Evolutionary conservation across 1,140 invertebrate genomes (phyloP), one percentile per base, ranked within the genome.

Genomic region (Lepidurus apus): DNA sequence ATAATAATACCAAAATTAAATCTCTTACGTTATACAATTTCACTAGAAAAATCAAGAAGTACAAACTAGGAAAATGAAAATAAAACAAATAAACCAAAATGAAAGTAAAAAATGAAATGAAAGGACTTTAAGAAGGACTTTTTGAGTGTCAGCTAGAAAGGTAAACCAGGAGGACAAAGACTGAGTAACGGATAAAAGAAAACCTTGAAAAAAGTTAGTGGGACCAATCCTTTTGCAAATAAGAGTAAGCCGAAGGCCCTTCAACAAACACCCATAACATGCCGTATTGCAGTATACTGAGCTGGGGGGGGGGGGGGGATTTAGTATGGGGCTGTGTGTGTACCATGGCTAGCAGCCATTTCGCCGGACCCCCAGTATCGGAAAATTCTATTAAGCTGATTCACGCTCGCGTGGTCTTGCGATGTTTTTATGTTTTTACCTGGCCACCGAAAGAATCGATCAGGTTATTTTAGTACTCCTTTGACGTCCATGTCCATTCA

Each of bases 331-430:
- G 2, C 3, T 34, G 34, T 34, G 34, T 26, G 26, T 34, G 34
- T 34, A 34, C 34, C 34, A 34, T 34, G 34, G 4, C 34, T 34
- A 34, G 34, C 34, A 34, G 2, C 34, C 34, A 34, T 34, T 34
- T 34, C 34, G 34, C 1, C 34, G 34, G 34, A 34, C 34, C 34
- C 34, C 34, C 34, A 34, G 34, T 34, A 34, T 34, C 17, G 53
- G 9, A 1, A 65, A 17, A 65, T 17, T 7, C 6, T 65, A 65
- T 17, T 65, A 65, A 65, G 53, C 53, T 65, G 53, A 65, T 65
- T 65, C 53, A 65, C 53, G 53, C 53, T 65, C 53, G 53, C n/a
- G 53, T 65, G 53, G 53, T 65, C 53, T 65, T 65, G 53, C 17
- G 3, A 65, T n/a, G 17, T 65, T 65, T 9, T 9, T 11, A 13